Conservation (phyloP, 2,888 invertebrate species). For the Hedya salicella region DNA sequence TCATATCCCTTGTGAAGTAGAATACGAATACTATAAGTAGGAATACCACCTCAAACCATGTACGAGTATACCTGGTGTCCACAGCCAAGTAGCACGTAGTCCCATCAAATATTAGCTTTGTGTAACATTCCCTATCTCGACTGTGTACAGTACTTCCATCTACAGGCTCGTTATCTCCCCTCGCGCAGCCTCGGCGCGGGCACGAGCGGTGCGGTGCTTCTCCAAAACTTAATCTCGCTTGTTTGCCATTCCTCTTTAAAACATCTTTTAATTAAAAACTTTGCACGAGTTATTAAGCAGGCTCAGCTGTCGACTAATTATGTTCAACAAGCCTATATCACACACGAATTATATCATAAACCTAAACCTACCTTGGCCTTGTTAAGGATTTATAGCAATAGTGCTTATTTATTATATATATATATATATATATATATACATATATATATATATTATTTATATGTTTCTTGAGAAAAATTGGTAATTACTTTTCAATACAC, state of each 20-base stretch:
- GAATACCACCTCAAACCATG: not conserved
- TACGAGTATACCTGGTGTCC: conserved; percentile 9
- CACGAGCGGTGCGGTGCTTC: conserved; percentile 51
- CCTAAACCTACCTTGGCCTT: no score
- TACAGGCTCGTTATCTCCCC: conserved; percentile 68
- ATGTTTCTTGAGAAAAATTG: no score
- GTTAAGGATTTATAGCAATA: no score
- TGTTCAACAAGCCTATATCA: conserved; percentile 5
- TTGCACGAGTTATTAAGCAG: conserved; percentile 47
- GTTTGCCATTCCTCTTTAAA: conserved; percentile 66
- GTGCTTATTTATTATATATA: no score
- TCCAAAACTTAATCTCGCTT: conserved; percentile 63
- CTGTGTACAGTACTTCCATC: conserved; percentile 69
- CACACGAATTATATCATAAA: not conserved
- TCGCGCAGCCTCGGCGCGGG: conserved; percentile 61
- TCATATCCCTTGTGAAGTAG: no score
- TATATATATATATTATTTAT: no score
- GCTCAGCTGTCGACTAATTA: conserved; percentile 13
- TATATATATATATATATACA: no score
- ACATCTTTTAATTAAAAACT: conserved; percentile 71
- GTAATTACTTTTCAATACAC: no score
- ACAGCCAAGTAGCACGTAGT: conserved; percentile 41
- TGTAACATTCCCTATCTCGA: conserved; percentile 68
- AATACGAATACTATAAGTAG: no score
- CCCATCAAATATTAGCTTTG: conserved; percentile 70